Evolutionary conservation across 2,113 vertebrate genomes (phyloP).

Genomic region (Vulpes ferrilata): DNA sequence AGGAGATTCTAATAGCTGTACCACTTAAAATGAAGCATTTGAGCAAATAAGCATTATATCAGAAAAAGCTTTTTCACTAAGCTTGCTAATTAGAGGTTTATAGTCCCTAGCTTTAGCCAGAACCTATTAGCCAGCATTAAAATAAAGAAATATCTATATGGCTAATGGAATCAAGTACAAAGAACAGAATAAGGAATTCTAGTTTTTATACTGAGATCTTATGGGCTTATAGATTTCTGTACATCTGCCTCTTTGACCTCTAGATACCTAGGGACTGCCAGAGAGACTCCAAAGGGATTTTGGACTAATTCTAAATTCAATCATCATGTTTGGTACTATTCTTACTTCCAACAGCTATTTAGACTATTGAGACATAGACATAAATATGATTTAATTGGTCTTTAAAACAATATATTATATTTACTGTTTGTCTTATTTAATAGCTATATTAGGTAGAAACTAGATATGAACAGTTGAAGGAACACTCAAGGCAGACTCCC

Average conservation of each 20-base stretch:
- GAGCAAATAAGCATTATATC: slow-evolving; percentile 19
- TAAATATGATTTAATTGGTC: background rate
- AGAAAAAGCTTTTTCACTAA: slow-evolving; percentile 32
- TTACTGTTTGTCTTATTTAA: background rate
- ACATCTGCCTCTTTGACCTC: background rate
- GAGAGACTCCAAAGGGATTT: background rate
- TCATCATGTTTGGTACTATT: background rate
- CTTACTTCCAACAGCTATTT: background rate
- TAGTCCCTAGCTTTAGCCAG: background rate
- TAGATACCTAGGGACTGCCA: background rate
- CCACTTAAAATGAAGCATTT: slow-evolving; percentile 48
- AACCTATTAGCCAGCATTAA: slow-evolving; percentile 23
- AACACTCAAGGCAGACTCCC: background rate
- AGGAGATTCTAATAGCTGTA: slow-evolving; percentile 11
- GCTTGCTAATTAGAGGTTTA: slow-evolving; percentile 35
- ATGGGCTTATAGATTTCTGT: background rate
- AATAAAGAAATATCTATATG: background rate
- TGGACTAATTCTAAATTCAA: background rate
- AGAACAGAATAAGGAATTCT: slow-evolving; percentile 19
- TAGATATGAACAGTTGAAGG: background rate
- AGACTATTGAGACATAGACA: background rate
- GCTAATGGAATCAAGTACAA: background rate
- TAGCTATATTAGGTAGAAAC: background rate
- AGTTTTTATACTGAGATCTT: background rate
- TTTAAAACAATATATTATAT: slow-evolving; percentile 13